phyloP scores from a whole-genome alignment of 1,140 invertebrate species.

The Phymastichus coffea region DNA sequence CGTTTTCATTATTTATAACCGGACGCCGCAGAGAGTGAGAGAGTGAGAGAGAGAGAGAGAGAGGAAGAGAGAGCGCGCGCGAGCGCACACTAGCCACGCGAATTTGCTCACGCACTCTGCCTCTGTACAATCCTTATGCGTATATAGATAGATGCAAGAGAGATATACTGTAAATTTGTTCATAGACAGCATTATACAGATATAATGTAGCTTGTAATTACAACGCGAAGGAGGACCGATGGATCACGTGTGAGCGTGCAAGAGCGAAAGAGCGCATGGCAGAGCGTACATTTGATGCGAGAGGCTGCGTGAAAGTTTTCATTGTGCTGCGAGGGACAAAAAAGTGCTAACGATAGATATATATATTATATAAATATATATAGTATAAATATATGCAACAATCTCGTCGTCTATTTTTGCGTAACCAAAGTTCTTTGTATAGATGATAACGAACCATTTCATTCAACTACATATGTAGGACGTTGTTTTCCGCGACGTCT shows the following conservation, averaged over 20 bases:
- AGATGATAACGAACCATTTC: slow-evolving; percentile 21
- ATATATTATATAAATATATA: slow-evolving; percentile 30
- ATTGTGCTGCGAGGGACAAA: slow-evolving; percentile 18
- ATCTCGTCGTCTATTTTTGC: slow-evolving; percentile 51
- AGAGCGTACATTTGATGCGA: too few relatives aligned
- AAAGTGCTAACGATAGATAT: slow-evolving; percentile 31
- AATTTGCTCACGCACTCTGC: slow-evolving; percentile 7
- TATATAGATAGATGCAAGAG: too few relatives aligned
- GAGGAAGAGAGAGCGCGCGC: too few relatives aligned
- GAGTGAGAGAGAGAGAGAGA: too few relatives aligned
- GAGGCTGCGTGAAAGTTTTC: neutral
- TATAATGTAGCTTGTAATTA: slow-evolving; percentile 17
- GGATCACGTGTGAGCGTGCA: neutral
- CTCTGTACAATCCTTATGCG: too few relatives aligned
- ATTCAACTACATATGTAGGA: slow-evolving; percentile 21
- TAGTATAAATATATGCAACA: slow-evolving; percentile 34
- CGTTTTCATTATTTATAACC: slow-evolving; percentile 15
- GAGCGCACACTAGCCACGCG: too few relatives aligned
- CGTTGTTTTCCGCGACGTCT: slow-evolving; percentile 8
- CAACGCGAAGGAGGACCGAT: slow-evolving; percentile 4
- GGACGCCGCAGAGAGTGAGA: too few relatives aligned
- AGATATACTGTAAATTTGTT: slow-evolving; percentile 52
- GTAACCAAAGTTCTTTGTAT: slow-evolving; percentile 50
- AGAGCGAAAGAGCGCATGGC: neutral
- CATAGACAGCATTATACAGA: slow-evolving; percentile 33